Evolutionary conservation across 1,140 invertebrate genomes (phyloP).

Genomic region (Diorhabda carinulata): DNA sequence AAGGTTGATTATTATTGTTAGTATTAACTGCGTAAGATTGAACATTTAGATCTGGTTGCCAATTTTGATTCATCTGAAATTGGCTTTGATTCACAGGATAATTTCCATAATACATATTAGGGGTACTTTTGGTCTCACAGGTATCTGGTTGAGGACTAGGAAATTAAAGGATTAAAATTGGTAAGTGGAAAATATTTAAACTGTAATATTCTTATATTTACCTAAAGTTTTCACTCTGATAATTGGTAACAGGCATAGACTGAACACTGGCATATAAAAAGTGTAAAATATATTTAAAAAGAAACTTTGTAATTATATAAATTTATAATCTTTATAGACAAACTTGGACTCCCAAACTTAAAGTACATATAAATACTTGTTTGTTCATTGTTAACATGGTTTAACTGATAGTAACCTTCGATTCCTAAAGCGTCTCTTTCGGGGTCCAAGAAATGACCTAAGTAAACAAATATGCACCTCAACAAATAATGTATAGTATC

Average conservation of each 20-base stretch:
- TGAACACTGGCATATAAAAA: slow-evolving; percentile 16
- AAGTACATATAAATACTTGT: no score
- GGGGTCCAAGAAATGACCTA: no score
- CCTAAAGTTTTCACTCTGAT: slow-evolving; percentile 7
- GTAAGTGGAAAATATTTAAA: neutral
- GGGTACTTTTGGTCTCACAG: slow-evolving; percentile 17
- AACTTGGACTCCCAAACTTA: slow-evolving; percentile 13
- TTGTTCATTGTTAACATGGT: no score
- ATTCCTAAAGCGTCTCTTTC: no score
- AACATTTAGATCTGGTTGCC: no score
- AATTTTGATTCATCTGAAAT: neutral
- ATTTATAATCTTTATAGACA: neutral
- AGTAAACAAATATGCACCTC: no score
- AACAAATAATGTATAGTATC: no score
- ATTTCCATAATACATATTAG: slow-evolving; percentile 14
- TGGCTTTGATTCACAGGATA: neutral
- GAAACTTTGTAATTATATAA: neutral
- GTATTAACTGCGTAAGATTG: no score
- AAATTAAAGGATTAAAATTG: slow-evolving; percentile 1
- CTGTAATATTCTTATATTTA: neutral
- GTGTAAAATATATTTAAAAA: slow-evolving; percentile 5
- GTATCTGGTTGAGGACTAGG: slow-evolving; percentile 8
- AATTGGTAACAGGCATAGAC: slow-evolving; percentile 25
- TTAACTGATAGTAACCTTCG: no score
- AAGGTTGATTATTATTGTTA: neutral